Evolutionary conservation across 2,797 vertebrate species (phyloP).

Genomic region (Fringilla coelebs): DNA sequence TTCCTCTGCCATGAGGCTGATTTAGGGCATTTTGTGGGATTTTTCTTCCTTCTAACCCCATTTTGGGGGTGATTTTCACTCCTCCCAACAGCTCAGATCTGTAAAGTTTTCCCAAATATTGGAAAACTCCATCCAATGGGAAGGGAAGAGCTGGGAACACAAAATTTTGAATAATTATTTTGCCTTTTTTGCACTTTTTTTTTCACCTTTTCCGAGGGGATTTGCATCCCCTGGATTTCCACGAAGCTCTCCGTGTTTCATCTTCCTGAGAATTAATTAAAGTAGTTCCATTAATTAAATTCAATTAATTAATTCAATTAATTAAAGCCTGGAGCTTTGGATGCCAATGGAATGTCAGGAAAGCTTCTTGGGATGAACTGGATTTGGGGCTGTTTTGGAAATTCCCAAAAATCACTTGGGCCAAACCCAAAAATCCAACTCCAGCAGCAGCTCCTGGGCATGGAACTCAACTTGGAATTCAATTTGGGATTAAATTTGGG

Average conservation of each 20-base stretch:
- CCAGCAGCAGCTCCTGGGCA: background rate
- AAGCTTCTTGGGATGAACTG: background rate
- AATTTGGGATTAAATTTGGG: too few relatives aligned
- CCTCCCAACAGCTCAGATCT: background rate
- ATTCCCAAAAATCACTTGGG: background rate
- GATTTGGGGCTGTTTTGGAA: background rate
- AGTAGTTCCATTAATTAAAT: background rate
- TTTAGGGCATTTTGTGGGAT: background rate
- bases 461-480: background rate
- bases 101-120: fast-evolving
- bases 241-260: background rate
- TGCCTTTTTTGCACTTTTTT: background rate
- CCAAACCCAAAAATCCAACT: background rate
- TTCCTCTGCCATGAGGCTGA: background rate
- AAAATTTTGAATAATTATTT: background rate
- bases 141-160: background rate
- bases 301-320: background rate
- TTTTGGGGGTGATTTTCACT: background rate
- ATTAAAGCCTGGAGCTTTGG: background rate
- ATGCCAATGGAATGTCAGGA: background rate
- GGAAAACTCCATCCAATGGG: background rate
- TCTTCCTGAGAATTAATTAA: background rate
- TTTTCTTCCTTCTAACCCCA: background rate
- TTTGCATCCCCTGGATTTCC: background rate
- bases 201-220: background rate